Evolutionary conservation across 2,113 vertebrate species (phyloP).

Genomic region (Triplophysa rosa): DNA sequence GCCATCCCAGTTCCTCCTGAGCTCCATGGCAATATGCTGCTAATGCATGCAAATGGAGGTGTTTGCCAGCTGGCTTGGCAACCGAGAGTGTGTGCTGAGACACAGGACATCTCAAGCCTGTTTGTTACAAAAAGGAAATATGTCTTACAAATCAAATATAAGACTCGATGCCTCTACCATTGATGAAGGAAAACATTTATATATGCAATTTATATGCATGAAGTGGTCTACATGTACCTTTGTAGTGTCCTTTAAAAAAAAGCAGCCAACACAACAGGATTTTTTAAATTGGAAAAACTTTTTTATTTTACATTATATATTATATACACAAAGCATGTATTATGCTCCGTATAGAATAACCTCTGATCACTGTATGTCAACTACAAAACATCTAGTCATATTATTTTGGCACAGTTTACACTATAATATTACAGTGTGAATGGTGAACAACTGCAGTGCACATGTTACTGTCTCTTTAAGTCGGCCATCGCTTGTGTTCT

Average conservation of each 20-base stretch:
- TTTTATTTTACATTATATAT: too few species aligned
- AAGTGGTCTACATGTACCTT: background rate
- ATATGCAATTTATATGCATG: background rate
- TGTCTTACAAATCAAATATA: background rate
- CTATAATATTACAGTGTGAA: background rate
- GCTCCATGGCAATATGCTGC: constrained; percentile 56
- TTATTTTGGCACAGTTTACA: background rate
- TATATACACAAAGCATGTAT: too few species aligned
- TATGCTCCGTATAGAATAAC: too few species aligned
- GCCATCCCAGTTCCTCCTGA: constrained; percentile 48
- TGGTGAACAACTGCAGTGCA: constrained; percentile 1
- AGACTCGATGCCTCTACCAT: background rate
- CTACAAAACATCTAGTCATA: background rate
- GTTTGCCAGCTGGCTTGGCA: constrained; percentile 55
- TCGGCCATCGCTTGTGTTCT: constrained; percentile 68
- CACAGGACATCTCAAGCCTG: constrained; percentile 6
- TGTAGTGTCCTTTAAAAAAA: too few species aligned
- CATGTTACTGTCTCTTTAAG: constrained; percentile 74
- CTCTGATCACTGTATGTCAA: too few species aligned
- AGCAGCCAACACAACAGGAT: too few species aligned
- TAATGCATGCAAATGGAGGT: constrained; percentile 67
- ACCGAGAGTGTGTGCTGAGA: constrained; percentile 43
- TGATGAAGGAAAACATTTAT: background rate
- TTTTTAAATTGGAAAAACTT: too few species aligned
- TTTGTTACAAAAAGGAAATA: background rate